phyloP scores from a whole-genome alignment of 2,113 vertebrate species.

The Girardinichthys multiradiatus region DNA sequence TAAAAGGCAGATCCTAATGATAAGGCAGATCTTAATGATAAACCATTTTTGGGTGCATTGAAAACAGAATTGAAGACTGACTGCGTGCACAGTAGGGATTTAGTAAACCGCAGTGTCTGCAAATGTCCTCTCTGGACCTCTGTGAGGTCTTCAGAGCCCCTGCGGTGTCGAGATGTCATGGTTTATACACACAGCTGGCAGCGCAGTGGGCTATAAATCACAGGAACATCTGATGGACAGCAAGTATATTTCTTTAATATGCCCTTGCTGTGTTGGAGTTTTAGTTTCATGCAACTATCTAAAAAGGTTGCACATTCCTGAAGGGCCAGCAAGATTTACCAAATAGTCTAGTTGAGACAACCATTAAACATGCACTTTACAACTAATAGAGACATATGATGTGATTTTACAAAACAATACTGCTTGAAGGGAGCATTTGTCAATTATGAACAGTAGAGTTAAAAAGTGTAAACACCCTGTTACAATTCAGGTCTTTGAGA shows the following conservation, averaged over 20 bases:
- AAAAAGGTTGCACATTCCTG: background rate
- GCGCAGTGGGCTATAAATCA: background rate
- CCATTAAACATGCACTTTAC: background rate
- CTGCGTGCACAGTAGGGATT: conserved; percentile 51
- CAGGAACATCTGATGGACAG: background rate
- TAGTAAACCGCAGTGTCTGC: conserved; percentile 51
- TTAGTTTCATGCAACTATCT: background rate
- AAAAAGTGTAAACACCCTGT: too few species aligned
- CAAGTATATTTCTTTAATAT: background rate
- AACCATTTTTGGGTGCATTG: conserved; percentile 47
- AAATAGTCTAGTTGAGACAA: background rate
- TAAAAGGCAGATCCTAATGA: background rate
- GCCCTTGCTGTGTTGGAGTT: background rate
- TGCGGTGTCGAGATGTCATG: conserved; percentile 42
- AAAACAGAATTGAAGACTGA: conserved; percentile 49
- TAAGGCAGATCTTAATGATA: conserved; percentile 4
- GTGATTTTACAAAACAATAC: too few species aligned
- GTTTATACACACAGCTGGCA: conserved; percentile 52
- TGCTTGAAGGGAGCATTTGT: too few species aligned
- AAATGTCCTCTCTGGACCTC: conserved; percentile 54
- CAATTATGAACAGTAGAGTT: too few species aligned
- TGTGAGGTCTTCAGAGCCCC: conserved; percentile 24
- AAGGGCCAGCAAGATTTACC: background rate
- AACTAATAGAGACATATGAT: background rate
- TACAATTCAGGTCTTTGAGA: background rate